Percentiles rank a stretch among this genome's conserved stretches.
Conservation (phyloP, 2,888 invertebrate species). For the Dinocampus coccinellae region DNA sequence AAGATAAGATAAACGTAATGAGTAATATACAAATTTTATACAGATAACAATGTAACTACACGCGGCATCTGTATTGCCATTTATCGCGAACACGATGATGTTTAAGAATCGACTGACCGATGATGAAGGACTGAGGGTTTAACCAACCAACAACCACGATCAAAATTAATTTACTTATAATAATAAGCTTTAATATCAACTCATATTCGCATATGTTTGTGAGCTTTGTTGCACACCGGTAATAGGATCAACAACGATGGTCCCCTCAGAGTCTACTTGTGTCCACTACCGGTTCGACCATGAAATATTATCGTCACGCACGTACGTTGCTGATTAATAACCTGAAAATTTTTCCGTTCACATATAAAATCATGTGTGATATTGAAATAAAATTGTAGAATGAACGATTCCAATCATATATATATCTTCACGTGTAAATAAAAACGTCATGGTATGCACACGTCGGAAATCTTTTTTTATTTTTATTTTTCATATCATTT, state of each 20-base stretch:
- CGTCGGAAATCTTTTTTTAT: background rate
- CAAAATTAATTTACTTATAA: background rate
- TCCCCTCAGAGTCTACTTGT: slow-evolving; percentile 5
- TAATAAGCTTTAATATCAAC: slow-evolving; percentile 1
- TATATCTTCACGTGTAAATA: background rate
- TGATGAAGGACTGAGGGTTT: background rate
- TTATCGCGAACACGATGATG: slow-evolving; percentile 44
- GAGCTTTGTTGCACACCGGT: background rate
- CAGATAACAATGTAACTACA: background rate
- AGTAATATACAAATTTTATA: slow-evolving; percentile 1
- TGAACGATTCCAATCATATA: background rate
- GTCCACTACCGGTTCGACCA: slow-evolving; percentile 16
- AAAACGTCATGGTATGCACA: no score
- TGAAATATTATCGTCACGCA: background rate
- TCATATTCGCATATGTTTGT: background rate
- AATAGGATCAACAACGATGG: slow-evolving; percentile 16
- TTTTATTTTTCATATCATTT: background rate
- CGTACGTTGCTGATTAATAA: background rate
- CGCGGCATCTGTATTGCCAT: background rate
- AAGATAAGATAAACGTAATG: background rate
- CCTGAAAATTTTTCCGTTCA: background rate
- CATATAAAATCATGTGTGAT: background rate
- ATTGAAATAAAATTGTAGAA: background rate
- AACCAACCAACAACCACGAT: background rate
- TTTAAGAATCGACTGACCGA: slow-evolving; percentile 49